phyloP scores from a whole-genome alignment of 2,113 vertebrate genomes.

The Myxocyprinus asiaticus region DNA sequence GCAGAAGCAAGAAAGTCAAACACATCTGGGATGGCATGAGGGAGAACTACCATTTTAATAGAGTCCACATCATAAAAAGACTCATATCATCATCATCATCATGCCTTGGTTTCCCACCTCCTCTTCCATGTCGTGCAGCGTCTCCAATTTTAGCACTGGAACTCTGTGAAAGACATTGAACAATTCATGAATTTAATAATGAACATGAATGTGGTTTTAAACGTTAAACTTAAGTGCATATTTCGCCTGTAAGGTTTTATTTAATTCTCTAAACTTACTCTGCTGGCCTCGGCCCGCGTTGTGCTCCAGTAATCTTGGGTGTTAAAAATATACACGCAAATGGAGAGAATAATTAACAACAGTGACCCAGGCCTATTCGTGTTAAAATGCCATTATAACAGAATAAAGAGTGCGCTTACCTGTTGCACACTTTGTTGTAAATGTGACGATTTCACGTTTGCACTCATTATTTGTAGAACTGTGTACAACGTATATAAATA shows the following conservation, averaged over 20 bases:
- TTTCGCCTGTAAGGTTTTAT: neutral
- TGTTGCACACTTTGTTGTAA: too few species aligned
- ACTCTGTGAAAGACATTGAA: conserved; percentile 44
- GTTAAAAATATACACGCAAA: neutral
- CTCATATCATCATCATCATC: neutral
- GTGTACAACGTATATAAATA: too few species aligned
- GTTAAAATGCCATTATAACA: neutral
- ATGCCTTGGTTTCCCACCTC: conserved; percentile 31
- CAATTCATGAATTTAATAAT: neutral
- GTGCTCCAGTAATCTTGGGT: neutral
- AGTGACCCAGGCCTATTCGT: too few species aligned
- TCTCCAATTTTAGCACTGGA: conserved; percentile 39
- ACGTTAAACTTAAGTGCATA: neutral
- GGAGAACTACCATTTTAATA: too few species aligned
- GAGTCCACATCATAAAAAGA: too few species aligned
- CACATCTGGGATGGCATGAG: too few species aligned
- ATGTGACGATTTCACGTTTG: too few species aligned
- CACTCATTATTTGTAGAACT: too few species aligned
- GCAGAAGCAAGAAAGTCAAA: too few species aligned
- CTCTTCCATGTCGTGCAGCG: conserved; percentile 7
- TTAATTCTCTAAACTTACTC: conserved; percentile 30
- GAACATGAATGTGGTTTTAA: neutral
- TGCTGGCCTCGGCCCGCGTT: conserved; percentile 34
- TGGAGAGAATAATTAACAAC: neutral
- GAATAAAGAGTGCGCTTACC: too few species aligned